These are phyloP conservation scores for Tryphoninae sp. DNA, from an alignment of 2,888 invertebrate species.

Conservation along the genomic window DNA sequence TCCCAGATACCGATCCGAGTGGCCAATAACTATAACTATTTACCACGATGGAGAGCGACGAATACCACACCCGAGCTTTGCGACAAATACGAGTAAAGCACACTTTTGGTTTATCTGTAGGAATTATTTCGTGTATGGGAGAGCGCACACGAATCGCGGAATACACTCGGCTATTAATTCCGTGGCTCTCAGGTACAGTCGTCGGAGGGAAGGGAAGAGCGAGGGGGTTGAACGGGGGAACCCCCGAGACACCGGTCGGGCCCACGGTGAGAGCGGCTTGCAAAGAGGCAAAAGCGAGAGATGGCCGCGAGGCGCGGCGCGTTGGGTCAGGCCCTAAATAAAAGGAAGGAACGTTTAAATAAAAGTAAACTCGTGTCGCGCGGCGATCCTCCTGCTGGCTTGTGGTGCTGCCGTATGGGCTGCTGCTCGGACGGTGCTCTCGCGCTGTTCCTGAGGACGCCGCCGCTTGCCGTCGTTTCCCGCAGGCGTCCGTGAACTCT, in stretches of 20 bases:
- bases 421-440: constrained; percentile 14
- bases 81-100: constrained; percentile 25
- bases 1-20: neutral
- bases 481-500: constrained; percentile 59
- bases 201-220: constrained; percentile 39
- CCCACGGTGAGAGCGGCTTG: constrained; percentile 60
- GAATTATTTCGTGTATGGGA: constrained; percentile 42
- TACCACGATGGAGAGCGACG: neutral
- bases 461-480: constrained; percentile 44
- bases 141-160: constrained; percentile 66
- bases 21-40: constrained; percentile 3
- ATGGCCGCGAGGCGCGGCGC: constrained; percentile 64
- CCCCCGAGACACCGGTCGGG: constrained; percentile 59
- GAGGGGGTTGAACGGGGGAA: constrained; percentile 66
- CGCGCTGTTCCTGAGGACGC: constrained; percentile 35
- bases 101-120: constrained; percentile 38
- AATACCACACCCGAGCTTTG: constrained; percentile 15
- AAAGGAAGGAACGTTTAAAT: constrained; percentile 80
- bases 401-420: constrained; percentile 34
- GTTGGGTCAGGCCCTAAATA: constrained; percentile 80
- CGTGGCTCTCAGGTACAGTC: constrained; percentile 67
- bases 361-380: constrained; percentile 81
- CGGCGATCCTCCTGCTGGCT: constrained; percentile 55
- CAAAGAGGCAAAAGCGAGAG: constrained; percentile 72
- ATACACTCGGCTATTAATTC: constrained; percentile 79